Evolutionary conservation across 2,797 vertebrate species (phyloP).

Genomic region (Mycteria americana): DNA sequence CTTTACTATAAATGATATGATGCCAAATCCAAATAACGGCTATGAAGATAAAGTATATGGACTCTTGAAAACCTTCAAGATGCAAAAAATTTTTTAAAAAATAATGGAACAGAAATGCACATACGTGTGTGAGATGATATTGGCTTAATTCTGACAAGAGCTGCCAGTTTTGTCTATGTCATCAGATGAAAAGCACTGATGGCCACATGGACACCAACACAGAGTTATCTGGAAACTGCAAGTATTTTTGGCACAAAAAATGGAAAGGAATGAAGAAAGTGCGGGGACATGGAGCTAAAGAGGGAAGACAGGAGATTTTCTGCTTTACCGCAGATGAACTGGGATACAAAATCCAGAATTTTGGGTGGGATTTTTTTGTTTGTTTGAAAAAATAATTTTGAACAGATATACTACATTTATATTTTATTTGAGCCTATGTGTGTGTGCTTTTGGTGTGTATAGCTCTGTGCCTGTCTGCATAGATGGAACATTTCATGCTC

Average conservation of each 20-base stretch:
- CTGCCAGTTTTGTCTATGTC: slow-evolving; percentile 51
- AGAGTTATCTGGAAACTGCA: slow-evolving; percentile 22
- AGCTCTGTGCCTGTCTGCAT: neutral
- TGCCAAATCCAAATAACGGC: neutral
- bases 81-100: neutral
- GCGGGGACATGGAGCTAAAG: neutral
- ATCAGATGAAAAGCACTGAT: slow-evolving; percentile 39
- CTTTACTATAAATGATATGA: neutral
- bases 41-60: neutral
- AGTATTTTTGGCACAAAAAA: slow-evolving; percentile 43
- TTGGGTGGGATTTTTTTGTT: neutral
- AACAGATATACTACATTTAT: neutral
- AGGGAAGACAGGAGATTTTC: neutral
- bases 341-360: neutral
- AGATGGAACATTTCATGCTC: neutral
- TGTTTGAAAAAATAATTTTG: neutral
- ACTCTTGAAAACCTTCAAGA: neutral
- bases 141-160: slow-evolving; percentile 26
- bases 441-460: neutral
- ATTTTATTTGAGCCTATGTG: neutral
- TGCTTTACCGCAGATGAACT: neutral
- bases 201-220: slow-evolving; percentile 35
- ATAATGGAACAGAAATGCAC: neutral
- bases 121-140: slow-evolving; percentile 19
- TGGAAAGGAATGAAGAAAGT: neutral